Evolutionary conservation across 2,888 invertebrate species (phyloP).

Genomic region (Cantharis rustica): DNA sequence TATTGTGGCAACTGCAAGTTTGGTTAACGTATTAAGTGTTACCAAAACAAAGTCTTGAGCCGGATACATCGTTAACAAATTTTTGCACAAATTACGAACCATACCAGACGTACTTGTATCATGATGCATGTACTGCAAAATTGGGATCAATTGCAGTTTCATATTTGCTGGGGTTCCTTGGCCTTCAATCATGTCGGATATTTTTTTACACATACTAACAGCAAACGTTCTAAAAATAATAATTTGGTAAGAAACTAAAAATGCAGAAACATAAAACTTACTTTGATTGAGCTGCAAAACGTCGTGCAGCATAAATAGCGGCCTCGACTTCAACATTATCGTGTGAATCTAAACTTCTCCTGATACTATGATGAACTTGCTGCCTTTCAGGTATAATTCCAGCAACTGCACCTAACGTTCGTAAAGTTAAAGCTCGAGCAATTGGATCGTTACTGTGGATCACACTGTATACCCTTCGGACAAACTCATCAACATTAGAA

Average conservation of each 20-base stretch:
- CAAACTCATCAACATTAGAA: conserved; percentile 92
- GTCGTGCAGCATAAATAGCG: conserved; percentile 91
- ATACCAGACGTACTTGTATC: conserved; percentile 64
- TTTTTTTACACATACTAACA: conserved; percentile 92
- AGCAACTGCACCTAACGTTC: conserved; percentile 90
- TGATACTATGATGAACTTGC: conserved; percentile 93
- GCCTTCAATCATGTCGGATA: conserved; percentile 93
- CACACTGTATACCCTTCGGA: conserved; percentile 88
- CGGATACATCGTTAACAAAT: conserved; percentile 77
- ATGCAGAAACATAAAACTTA: conserved; percentile 50
- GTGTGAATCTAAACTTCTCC: conserved; percentile 90
- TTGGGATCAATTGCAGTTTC: conserved; percentile 87
- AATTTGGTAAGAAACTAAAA: not conserved
- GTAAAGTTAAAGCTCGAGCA: conserved; percentile 86
- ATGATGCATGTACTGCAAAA: conserved; percentile 92
- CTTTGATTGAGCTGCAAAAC: conserved; percentile 95
- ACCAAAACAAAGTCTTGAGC: conserved; percentile 80
- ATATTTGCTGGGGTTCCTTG: conserved; percentile 91
- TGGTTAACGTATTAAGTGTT: conserved; percentile 84
- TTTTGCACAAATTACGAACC: conserved; percentile 75
- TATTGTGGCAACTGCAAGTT: conserved; percentile 85
- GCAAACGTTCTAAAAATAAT: conserved; percentile 79
- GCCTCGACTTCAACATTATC: conserved; percentile 96
- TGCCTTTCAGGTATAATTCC: conserved; percentile 92
- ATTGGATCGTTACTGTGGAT: conserved; percentile 97